Percentiles rank a stretch among this genome's conserved stretches.
phyloP scores from a whole-genome alignment of 2,888 invertebrate species.

The Ceraclea dissimilis region DNA sequence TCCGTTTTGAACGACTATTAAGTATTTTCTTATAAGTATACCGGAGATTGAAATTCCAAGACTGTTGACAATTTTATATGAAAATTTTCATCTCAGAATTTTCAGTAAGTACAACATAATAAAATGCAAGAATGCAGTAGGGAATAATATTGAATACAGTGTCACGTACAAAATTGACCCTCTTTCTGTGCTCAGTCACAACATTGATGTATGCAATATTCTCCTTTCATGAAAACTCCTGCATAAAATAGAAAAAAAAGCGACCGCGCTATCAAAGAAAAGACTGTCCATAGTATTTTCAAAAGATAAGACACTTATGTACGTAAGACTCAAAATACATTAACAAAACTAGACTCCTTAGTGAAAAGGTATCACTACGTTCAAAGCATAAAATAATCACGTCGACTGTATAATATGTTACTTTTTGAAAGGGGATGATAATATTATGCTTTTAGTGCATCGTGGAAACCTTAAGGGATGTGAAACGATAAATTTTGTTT shows the following conservation, averaged over 20 bases:
- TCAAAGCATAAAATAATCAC: neutral
- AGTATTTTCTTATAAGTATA: too few relatives aligned
- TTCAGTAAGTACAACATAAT: too few relatives aligned
- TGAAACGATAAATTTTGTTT: slow-evolving; percentile 19
- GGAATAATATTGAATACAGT: neutral
- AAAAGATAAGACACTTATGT: too few relatives aligned
- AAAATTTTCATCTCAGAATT: too few relatives aligned
- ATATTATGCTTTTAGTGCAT: slow-evolving; percentile 9
- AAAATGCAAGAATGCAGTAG: neutral
- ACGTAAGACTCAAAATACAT: too few relatives aligned
- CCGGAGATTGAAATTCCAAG: too few relatives aligned
- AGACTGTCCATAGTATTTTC: too few relatives aligned
- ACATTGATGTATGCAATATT: neutral
- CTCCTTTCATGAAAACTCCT: slow-evolving; percentile 3
- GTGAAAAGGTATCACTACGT: neutral
- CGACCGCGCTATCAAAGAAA: too few relatives aligned
- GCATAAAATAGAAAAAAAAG: too few relatives aligned
- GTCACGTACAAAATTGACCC: slow-evolving; percentile 6
- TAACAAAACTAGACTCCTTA: neutral
- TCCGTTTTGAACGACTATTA: too few relatives aligned
- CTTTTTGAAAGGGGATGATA: neutral
- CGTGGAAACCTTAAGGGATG: slow-evolving; percentile 15
- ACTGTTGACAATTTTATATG: too few relatives aligned
- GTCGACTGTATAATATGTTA: neutral
- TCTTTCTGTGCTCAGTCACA: neutral